Base-by-base conservation (phyloP, 1,140 invertebrate species). In the Notospermus geniculatus region DNA sequence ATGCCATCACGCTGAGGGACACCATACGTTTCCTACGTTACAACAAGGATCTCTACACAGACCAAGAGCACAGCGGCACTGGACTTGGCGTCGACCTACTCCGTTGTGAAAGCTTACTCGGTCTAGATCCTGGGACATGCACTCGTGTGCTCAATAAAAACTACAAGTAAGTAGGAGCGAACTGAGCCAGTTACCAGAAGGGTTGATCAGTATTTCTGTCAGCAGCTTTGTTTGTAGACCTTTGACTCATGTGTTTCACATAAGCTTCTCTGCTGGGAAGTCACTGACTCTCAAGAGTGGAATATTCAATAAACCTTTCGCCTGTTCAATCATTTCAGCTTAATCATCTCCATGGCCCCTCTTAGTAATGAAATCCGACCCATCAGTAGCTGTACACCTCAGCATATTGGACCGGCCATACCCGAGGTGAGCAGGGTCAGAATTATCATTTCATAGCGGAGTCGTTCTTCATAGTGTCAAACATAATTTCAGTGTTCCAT, bases 51-150 rank as follows among this genome's bases (percentile, higher is more conserved):
- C 59, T 82, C 43, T 69, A 62, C 25, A 67, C 75, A 27, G 74
- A 79, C 19, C 57, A 54, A 15, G 68, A 73, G 29, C 65, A 23
- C 30, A 60, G 57, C 1, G 63, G 28, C 29, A 63, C 46, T 57
- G 63, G 46, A 25, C 68, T 88, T 36, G 89, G 88, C 2, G 77
- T 97, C 2, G 95, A 97, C 83, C 80, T 97, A 50, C 83, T 97
- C 62, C 85, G 94, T 13, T 90, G 93, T 79, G 95, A 97, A 84
- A 93, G 91, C 82, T 83, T 97, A 25, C 88, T 93, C 61, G 91
- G 91, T 60, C 83, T 97, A 2, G 93, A 96, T 68, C 83, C 87
- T 25, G 87, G 88, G 29, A 91, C 91, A 0, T 86, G 91, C 54
- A 83, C 87, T 30, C 80, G 93, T 32, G 85, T 97, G 5, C 82